phyloP scores from a whole-genome alignment of 2,797 vertebrate genomes.

The Tokudaia muenninki region DNA sequence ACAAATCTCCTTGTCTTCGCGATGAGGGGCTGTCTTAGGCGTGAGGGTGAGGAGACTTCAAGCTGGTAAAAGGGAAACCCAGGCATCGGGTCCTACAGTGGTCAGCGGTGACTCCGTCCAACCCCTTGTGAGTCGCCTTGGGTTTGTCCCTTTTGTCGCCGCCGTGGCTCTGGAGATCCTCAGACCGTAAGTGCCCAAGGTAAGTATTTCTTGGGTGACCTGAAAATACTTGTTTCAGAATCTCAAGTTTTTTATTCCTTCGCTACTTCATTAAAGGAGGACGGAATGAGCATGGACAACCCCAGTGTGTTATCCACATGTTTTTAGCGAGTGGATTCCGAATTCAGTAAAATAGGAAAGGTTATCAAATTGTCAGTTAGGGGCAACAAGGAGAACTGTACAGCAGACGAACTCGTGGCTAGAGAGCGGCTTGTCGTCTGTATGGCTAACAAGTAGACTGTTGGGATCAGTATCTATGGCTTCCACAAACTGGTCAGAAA shows the following conservation, averaged over 20 bases:
- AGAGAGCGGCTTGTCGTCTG: background rate
- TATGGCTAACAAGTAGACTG: too few species aligned
- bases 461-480: too few species aligned
- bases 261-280: background rate
- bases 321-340: background rate
- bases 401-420: background rate
- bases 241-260: background rate
- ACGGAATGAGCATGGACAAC: background rate
- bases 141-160: background rate
- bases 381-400: background rate
- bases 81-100: background rate
- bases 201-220: background rate
- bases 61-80: background rate
- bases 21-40: background rate
- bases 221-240: background rate
- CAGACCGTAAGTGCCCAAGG: background rate
- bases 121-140: background rate
- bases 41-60: background rate
- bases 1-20: background rate
- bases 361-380: background rate
- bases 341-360: background rate
- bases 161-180: background rate
- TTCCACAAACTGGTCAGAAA: background rate
- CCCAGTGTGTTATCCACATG: background rate
- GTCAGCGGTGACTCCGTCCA: background rate